Base-by-base conservation (phyloP, 1,140 invertebrate genomes). In the Cyclargus thomasi region DNA sequence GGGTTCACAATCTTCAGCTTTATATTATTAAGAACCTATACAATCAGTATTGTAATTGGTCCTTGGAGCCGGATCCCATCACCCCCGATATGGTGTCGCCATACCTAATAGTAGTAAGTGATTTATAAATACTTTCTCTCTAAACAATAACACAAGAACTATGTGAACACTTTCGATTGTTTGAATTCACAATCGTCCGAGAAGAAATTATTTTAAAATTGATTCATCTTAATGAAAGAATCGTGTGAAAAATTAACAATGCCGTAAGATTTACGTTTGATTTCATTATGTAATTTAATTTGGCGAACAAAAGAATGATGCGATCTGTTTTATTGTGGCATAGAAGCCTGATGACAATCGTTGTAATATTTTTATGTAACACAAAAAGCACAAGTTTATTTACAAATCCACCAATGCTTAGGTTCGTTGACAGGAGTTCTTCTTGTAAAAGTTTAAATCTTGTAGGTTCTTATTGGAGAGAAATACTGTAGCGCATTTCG, bases 51-150 rank as follows among this genome's bases (percentile, higher is more conserved):
- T 29, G 39, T 47, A 47, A 47, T 47, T 47, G 39, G 39, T 47
- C 39, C 39, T 47, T 47, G 10, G 39, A 47, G 39, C 39, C 39
- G 39, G 39, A 47, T 47, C 39, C 14, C 39, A 47, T 47, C 14
- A 47, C 14, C 10, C 39, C 55, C 55, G 8, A 18, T 11, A 20
- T 21, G 17, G 20, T 59, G 7, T 20, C 55, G 55, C 18, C 21
- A 59, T 20, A 10, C 17, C 55, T 20, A 18, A 18, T 20, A 21
- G 55, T 21, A 18, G 53, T 6, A n/a, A n/a, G n/a, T 20, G 55
- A 59, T 59, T 59, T 21, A 59, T 59, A 59, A 59, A 59, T 59
- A 59, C 55, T 59, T 59, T 59, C 55, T 20, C 55, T 20, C 11
- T 11, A 59, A 20, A 59, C 55, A 59, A 59, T 59, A 20, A 6